A percentile compares a stretch with the other conserved stretches of the same genome.
Evolutionary conservation across 1,140 invertebrate species (phyloP).

Genomic region (Lepidostoma basale): DNA sequence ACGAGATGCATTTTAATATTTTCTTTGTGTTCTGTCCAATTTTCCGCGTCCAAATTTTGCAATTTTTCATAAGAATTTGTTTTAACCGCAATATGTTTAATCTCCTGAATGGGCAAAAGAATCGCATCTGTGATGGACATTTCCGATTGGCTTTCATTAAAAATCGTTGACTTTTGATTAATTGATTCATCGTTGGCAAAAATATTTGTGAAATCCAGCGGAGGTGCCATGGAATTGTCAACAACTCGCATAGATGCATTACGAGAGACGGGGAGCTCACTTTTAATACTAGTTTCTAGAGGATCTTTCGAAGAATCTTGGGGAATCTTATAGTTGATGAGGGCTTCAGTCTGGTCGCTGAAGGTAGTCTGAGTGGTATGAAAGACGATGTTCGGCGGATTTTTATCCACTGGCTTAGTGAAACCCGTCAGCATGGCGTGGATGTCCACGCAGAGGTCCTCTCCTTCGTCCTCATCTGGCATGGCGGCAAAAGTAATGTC

Average conservation of each 20-base stretch:
- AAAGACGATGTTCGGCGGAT: conserved; percentile 20
- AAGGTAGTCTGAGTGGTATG: conserved; percentile 21
- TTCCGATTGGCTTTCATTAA: conserved; percentile 25
- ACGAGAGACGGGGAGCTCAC: no score
- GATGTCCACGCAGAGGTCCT: conserved; percentile 38
- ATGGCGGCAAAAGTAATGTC: conserved; percentile 33
- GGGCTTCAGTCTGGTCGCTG: conserved; percentile 37
- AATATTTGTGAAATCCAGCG: not conserved
- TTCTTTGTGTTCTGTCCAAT: conserved; percentile 32
- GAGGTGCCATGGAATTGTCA: no score
- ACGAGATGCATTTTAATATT: conserved; percentile 15
- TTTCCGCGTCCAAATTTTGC: not conserved
- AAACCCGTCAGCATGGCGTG: conserved; percentile 7
- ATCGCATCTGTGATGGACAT: conserved; percentile 36
- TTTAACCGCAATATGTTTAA: conserved; percentile 4
- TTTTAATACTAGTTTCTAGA: not conserved
- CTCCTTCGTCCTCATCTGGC: conserved; percentile 21
- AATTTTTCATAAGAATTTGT: not conserved
- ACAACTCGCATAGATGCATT: no score
- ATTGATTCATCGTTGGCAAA: not conserved
- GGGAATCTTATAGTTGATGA: conserved; percentile 40
- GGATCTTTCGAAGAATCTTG: conserved; percentile 6
- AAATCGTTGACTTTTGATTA: conserved; percentile 1
- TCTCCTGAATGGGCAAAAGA: conserved; percentile 7
- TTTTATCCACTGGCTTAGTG: conserved; percentile 18